Percentiles rank a stretch among this genome's conserved stretches.
Evolutionary conservation across 1,140 invertebrate genomes (phyloP).

Genomic region (Metaphire vulgaris): DNA sequence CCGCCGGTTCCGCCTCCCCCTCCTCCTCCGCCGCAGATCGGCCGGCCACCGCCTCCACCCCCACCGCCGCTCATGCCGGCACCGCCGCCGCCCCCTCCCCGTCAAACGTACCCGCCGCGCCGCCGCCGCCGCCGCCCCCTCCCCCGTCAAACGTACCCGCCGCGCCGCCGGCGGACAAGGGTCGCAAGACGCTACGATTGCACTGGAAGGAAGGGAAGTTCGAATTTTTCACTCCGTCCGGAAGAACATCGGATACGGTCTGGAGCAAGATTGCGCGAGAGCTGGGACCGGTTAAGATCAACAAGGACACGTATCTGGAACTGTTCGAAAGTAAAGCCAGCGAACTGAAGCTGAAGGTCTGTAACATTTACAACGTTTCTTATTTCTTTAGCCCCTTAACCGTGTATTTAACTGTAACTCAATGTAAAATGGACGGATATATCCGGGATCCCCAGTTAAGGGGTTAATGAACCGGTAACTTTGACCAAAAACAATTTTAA

Average conservation of each 20-base stretch:
- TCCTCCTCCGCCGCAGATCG: constrained; percentile 49
- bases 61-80: constrained; percentile 33
- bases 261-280: constrained; percentile 88
- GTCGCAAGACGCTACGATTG: constrained; percentile 95
- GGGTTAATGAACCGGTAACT: no score
- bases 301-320: constrained; percentile 86
- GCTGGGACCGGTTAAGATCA: constrained; percentile 57
- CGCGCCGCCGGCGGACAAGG: constrained; percentile 61
- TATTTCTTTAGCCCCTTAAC: no score
- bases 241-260: constrained; percentile 65
- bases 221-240: constrained; percentile 58
- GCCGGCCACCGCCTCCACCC: constrained; percentile 46
- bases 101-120: constrained; percentile 44
- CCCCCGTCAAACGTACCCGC: constrained; percentile 49
- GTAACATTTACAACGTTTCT: no score
- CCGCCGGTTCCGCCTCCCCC: constrained; percentile 51
- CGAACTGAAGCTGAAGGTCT: constrained; percentile 81
- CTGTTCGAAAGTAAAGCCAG: constrained; percentile 93
- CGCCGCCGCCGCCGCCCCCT: constrained; percentile 35
- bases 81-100: constrained; percentile 40
- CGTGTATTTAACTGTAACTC: no score
- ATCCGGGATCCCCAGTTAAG: no score
- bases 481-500: no score
- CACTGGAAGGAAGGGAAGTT: constrained; percentile 82
- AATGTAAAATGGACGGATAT: no score